phyloP scores from a whole-genome alignment of 2,113 vertebrate species.

The Petaurus breviceps region DNA sequence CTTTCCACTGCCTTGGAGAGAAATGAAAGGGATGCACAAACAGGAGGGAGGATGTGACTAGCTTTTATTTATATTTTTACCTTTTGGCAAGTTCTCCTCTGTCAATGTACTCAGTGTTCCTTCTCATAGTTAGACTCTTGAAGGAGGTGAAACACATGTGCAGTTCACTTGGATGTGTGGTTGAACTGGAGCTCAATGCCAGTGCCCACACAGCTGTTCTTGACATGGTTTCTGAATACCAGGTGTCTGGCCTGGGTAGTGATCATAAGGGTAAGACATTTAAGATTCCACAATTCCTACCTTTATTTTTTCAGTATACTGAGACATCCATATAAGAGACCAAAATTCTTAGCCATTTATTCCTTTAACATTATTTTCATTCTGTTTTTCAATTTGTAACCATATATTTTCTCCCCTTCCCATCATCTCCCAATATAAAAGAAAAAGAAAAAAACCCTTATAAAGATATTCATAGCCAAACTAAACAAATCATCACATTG shows the following conservation, averaged over 20 bases:
- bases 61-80: not conserved
- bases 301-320: not conserved
- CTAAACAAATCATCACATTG: not conserved
- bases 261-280: not conserved
- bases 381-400: not conserved
- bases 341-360: not conserved
- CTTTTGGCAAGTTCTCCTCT: not conserved
- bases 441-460: not conserved
- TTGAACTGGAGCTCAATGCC: not conserved
- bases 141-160: not conserved
- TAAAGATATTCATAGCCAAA: not conserved
- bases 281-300: not conserved
- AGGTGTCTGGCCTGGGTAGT: not conserved
- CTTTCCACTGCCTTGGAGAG: not conserved
- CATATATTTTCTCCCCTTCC: not conserved
- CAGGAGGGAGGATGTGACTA: not conserved
- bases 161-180: not conserved
- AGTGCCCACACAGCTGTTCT: not conserved
- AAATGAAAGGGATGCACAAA: not conserved
- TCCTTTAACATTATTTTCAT: not conserved
- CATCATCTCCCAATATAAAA: not conserved
- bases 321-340: not conserved
- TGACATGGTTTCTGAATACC: not conserved
- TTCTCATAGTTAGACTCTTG: not conserved
- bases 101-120: not conserved